These are phyloP conservation scores for Ochlodes sylvanus DNA, from an alignment of 2,888 invertebrate genomes.

Conservation along the genomic window DNA sequence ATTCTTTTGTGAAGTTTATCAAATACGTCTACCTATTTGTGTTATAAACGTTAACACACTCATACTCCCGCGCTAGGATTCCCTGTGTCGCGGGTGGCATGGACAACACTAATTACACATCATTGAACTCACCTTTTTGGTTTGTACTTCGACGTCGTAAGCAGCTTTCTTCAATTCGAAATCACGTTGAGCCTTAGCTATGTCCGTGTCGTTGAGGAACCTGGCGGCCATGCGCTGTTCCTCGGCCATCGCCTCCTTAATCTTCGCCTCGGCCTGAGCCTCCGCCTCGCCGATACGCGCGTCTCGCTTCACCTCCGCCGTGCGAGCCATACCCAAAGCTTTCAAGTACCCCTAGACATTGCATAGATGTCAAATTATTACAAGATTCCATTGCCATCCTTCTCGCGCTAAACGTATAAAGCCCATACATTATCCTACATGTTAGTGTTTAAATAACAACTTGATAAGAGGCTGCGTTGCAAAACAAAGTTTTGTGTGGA, in stretches of 20 bases:
- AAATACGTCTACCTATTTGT: too few relatives aligned
- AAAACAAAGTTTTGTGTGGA: too few relatives aligned
- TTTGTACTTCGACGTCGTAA: constrained; percentile 98
- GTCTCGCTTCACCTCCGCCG: constrained; percentile 97
- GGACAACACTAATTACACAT: too few relatives aligned
- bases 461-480: too few relatives aligned
- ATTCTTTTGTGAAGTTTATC: too few relatives aligned
- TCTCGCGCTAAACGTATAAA: neutral
- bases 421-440: constrained; percentile 1
- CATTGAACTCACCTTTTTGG: constrained; percentile 88
- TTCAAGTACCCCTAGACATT: constrained; percentile 92
- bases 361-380: neutral
- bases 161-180: constrained; percentile 98
- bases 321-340: constrained; percentile 97
- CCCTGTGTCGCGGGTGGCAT: too few relatives aligned
- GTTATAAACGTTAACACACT: too few relatives aligned
- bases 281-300: constrained; percentile 99
- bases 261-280: constrained; percentile 95
- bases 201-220: constrained; percentile 98
- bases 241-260: constrained; percentile 98
- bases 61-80: too few relatives aligned
- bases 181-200: constrained; percentile 98
- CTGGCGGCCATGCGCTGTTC: constrained; percentile 98
- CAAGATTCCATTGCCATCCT: neutral
- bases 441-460: neutral